Percentiles rank a stretch among this genome's conserved stretches.
Conservation (phyloP, 2,797 vertebrate species). For the Sebastes diploproa region DNA sequence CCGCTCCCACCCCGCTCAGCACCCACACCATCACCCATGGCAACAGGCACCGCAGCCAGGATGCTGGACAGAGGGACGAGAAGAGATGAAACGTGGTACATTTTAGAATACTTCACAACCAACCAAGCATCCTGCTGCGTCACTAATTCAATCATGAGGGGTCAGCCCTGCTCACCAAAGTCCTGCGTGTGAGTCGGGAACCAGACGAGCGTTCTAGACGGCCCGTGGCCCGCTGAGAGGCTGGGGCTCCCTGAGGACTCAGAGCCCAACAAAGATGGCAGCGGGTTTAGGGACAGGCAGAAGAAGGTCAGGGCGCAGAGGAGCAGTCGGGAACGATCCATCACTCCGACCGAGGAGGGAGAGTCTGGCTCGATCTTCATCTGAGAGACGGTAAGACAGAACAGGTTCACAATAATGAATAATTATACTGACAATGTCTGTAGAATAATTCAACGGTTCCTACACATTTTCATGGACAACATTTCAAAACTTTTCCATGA, state of each 20-base stretch:
- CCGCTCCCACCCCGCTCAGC: conserved; percentile 91
- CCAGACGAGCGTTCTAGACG: conserved; percentile 85
- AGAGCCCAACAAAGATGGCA: conserved; percentile 89
- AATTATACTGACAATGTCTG: neutral
- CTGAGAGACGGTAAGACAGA: conserved; percentile 66
- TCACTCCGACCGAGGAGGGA: conserved; percentile 91
- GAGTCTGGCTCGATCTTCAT: conserved; percentile 96
- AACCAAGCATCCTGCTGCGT: neutral
- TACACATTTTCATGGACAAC: too few species aligned
- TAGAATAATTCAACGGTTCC: neutral
- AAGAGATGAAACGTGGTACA: neutral
- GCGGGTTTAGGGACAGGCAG: conserved; percentile 94
- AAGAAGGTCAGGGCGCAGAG: conserved; percentile 96
- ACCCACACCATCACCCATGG: conserved; percentile 96
- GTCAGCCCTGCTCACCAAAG: conserved; percentile 71
- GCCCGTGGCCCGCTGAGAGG: conserved; percentile 71
- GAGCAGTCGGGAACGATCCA: conserved; percentile 96
- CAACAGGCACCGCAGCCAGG: conserved; percentile 95
- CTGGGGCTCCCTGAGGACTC: conserved; percentile 54
- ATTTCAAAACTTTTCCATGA: too few species aligned
- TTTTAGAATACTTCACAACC: neutral
- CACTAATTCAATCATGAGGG: neutral
- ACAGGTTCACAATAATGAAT: neutral
- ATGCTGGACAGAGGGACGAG: conserved; percentile 49
- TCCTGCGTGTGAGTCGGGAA: conserved; percentile 81